Percentiles rank a stretch among this genome's conserved stretches.
These are phyloP conservation scores for Daboia siamensis DNA, from an alignment of 2,113 vertebrate species.

Conservation along the genomic window DNA sequence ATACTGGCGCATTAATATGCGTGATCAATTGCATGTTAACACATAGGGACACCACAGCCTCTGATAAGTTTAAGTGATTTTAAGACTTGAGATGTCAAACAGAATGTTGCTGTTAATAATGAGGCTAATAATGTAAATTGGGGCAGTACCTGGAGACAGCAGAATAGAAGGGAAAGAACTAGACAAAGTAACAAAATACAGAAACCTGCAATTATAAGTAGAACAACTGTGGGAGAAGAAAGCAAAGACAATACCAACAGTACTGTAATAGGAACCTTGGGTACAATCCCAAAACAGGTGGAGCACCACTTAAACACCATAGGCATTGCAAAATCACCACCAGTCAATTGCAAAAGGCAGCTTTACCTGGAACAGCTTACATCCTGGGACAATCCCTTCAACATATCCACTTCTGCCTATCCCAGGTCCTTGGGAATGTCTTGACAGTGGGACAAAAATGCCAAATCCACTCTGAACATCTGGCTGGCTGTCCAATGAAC, in stretches of 20 bases:
- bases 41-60: not conserved
- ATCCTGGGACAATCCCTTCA: too few relatives aligned
- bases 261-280: not conserved
- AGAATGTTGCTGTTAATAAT: not conserved
- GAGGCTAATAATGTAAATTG: not conserved
- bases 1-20: not conserved
- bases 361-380: too few relatives aligned
- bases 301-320: not conserved
- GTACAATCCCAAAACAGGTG: too few relatives aligned
- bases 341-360: not conserved
- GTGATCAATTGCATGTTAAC: not conserved
- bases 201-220: not conserved
- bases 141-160: not conserved
- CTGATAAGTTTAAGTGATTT: not conserved
- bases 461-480: not conserved
- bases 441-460: not conserved
- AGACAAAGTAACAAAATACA: not conserved
- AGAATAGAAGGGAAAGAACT: not conserved
- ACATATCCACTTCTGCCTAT: not conserved
- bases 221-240: not conserved
- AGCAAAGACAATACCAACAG: not conserved
- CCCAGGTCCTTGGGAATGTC: not conserved
- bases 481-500: not conserved
- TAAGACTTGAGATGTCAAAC: not conserved
- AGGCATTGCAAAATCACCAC: not conserved